Evolutionary conservation across 2,797 vertebrate species (phyloP).

Genomic region (Bufotes viridis): DNA sequence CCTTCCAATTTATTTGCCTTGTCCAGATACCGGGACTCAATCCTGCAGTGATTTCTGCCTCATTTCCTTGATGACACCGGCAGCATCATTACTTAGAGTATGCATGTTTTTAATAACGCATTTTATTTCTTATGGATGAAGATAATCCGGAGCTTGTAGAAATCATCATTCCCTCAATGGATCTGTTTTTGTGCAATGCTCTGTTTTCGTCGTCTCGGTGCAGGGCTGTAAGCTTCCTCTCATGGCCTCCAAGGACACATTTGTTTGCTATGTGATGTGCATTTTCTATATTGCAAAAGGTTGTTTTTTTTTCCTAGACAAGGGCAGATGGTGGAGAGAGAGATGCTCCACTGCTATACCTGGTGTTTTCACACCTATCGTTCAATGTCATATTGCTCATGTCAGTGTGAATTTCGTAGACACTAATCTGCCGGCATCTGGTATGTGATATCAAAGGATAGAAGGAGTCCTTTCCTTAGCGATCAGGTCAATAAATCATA

Average conservation of each 20-base stretch:
- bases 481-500: conserved; percentile 44
- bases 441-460: conserved; percentile 10
- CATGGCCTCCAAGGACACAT: conserved; percentile 29
- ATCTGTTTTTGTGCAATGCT: neutral
- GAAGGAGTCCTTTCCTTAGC: neutral
- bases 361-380: conserved; percentile 43
- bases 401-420: conserved; percentile 30
- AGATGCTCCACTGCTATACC: neutral
- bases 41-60: conserved; percentile 6
- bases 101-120: neutral
- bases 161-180: conserved; percentile 2
- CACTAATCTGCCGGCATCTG: conserved; percentile 40
- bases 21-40: neutral
- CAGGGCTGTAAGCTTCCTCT: neutral
- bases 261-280: conserved; percentile 18
- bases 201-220: neutral
- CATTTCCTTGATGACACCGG: conserved; percentile 9
- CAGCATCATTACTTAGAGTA: conserved; percentile 8
- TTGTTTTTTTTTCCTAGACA: neutral
- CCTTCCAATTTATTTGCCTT: neutral
- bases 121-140: neutral
- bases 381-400: conserved; percentile 52
- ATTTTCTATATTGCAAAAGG: conserved; percentile 11
- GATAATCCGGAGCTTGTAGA: neutral
- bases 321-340: conserved; percentile 40